Evolutionary conservation across 2,888 invertebrate genomes (phyloP).

Genomic region (Calliphora vomitoria): DNA sequence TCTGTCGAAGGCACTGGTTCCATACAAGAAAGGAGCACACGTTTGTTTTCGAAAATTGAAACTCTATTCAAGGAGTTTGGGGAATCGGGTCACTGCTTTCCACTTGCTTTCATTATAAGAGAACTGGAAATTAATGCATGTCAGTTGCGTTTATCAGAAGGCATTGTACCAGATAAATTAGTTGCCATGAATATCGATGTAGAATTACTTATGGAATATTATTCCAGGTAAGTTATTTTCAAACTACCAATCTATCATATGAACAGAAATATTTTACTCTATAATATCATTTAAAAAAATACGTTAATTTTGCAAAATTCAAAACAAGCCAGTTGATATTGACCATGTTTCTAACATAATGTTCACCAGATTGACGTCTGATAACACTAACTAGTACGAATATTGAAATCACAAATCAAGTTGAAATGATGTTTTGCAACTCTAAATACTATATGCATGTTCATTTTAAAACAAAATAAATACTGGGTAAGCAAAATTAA

Average conservation of each 20-base stretch:
- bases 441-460: too few relatives aligned
- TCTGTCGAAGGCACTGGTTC: slow-evolving; percentile 82
- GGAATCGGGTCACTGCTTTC: slow-evolving; percentile 94
- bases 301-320: too few relatives aligned
- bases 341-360: too few relatives aligned
- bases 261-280: too few relatives aligned
- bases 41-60: slow-evolving; percentile 91
- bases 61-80: slow-evolving; percentile 91
- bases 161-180: slow-evolving; percentile 91
- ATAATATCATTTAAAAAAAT: too few relatives aligned
- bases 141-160: slow-evolving; percentile 88
- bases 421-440: too few relatives aligned
- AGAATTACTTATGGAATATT: slow-evolving; percentile 92
- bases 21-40: slow-evolving; percentile 87
- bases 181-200: slow-evolving; percentile 91
- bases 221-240: slow-evolving; percentile 86
- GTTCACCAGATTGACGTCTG: too few relatives aligned
- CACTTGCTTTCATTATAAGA: slow-evolving; percentile 92
- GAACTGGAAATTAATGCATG: slow-evolving; percentile 92
- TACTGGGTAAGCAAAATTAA: too few relatives aligned
- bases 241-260: neutral
- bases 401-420: too few relatives aligned
- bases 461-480: too few relatives aligned
- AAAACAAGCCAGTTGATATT: too few relatives aligned
- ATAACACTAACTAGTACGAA: too few relatives aligned